A percentile compares a stretch with the other conserved stretches of the same genome.
Evolutionary conservation across 2,888 invertebrate genomes (phyloP).

Genomic region (Drosophila lacicola): DNA sequence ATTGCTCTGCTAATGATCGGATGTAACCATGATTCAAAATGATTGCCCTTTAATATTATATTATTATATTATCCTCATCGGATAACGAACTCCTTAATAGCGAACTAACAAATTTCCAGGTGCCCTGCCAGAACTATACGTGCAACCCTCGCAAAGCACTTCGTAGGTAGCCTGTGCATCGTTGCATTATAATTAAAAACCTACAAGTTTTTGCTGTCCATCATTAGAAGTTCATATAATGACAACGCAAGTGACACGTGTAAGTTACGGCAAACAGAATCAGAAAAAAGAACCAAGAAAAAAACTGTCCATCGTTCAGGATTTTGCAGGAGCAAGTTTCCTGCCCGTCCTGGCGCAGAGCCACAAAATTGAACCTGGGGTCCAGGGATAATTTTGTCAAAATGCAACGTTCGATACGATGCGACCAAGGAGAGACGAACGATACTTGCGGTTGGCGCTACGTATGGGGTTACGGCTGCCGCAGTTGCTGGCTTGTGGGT

Average conservation of each 20-base stretch:
- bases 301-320: conserved; percentile 38
- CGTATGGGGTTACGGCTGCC: background rate
- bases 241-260: conserved; percentile 65
- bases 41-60: too few relatives aligned
- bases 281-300: conserved; percentile 28
- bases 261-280: conserved; percentile 42
- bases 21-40: too few relatives aligned
- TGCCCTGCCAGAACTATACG: background rate
- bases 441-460: conserved; percentile 17
- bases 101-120: too few relatives aligned
- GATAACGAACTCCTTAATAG: too few relatives aligned
- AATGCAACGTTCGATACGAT: conserved; percentile 65
- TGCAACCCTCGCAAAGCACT: conserved; percentile 17
- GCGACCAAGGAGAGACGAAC: conserved; percentile 11
- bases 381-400: conserved; percentile 73
- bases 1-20: too few relatives aligned
- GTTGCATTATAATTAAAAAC: conserved; percentile 68
- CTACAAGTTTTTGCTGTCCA: conserved; percentile 55
- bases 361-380: conserved; percentile 65
- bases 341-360: background rate
- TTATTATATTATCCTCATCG: too few relatives aligned
- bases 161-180: conserved; percentile 15
- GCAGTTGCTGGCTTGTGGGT: conserved; percentile 1
- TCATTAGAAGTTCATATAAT: conserved; percentile 57
- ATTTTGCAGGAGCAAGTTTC: conserved; percentile 21